These are phyloP conservation scores for Drosophila flavopinicola DNA, from an alignment of 2,888 invertebrate species.

Conservation along the genomic window DNA sequence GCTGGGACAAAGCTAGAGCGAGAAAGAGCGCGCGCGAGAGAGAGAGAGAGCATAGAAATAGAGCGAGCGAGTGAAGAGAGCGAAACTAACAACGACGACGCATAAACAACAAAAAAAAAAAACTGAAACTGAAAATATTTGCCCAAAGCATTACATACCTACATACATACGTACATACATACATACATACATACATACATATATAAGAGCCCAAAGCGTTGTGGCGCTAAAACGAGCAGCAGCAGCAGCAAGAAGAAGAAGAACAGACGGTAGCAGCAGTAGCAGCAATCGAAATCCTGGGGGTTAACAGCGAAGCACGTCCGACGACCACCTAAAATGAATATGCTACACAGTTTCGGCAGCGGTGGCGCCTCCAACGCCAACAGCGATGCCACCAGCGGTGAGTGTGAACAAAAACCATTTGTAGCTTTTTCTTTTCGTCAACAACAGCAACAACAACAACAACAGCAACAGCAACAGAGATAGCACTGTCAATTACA, in stretches of 20 bases:
- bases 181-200: not conserved
- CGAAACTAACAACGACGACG: slow-evolving; percentile 37
- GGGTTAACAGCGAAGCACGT: slow-evolving; percentile 21
- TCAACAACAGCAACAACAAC: slow-evolving; percentile 33
- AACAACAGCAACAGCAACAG: slow-evolving; percentile 39
- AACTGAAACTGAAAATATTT: slow-evolving; percentile 61
- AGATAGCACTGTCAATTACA: slow-evolving; percentile 28
- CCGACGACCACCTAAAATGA: slow-evolving; percentile 62
- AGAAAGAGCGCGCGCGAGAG: not conserved
- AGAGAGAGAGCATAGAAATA: not conserved
- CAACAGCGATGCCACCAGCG: slow-evolving; percentile 67
- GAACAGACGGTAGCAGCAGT: slow-evolving; percentile 14
- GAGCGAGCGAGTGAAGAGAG: not conserved
- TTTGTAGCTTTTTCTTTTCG: slow-evolving; percentile 25
- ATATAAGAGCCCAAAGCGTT: slow-evolving; percentile 14
- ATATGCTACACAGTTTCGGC: slow-evolving; percentile 82
- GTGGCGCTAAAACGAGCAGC: slow-evolving; percentile 10
- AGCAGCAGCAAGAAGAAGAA: slow-evolving; percentile 7
- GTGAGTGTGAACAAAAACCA: slow-evolving; percentile 62
- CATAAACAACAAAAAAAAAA: slow-evolving; percentile 48
- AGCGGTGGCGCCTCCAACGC: slow-evolving; percentile 73
- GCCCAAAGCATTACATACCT: slow-evolving; percentile 40
- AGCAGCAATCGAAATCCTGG: slow-evolving; percentile 20
- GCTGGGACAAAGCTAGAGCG: slow-evolving; percentile 44
- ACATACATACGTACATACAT: slow-evolving; percentile 2